phyloP scores from a whole-genome alignment of 2,113 vertebrate species.

The Lepus americanus region DNA sequence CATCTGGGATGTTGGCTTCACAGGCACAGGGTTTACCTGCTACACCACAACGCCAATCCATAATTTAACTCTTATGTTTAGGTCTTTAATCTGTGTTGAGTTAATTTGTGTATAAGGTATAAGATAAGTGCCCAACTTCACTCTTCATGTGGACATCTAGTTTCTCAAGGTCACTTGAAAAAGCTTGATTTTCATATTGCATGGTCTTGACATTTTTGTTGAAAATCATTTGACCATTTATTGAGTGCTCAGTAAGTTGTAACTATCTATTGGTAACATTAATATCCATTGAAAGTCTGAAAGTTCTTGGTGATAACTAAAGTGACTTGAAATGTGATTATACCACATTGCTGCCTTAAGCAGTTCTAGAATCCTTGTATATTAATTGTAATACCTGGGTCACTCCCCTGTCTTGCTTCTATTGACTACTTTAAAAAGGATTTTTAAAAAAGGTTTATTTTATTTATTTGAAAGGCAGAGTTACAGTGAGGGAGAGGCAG shows the following conservation, averaged over 20 bases:
- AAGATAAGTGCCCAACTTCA: not conserved
- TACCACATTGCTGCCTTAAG: not conserved
- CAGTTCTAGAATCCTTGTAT: not conserved
- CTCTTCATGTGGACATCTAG: not conserved
- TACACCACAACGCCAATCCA: too few species aligned
- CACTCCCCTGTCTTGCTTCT: not conserved
- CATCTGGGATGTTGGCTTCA: too few species aligned
- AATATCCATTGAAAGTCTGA: not conserved
- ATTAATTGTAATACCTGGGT: not conserved
- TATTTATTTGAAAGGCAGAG: too few species aligned
- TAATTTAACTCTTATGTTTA: not conserved
- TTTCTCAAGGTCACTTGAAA: not conserved
- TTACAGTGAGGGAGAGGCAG: too few species aligned
- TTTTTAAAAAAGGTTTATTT: too few species aligned
- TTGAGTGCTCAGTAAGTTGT: not conserved
- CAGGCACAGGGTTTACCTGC: too few species aligned
- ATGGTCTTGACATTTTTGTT: not conserved
- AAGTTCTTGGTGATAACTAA: not conserved
- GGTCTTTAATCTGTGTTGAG: not conserved
- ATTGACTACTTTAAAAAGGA: not conserved
- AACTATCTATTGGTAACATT: not conserved
- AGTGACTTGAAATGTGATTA: not conserved
- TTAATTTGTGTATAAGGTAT: not conserved
- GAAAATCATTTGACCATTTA: not conserved
- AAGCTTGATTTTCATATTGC: not conserved